These are phyloP conservation scores for Pseudomugil gertrudae DNA, from an alignment of 2,797 vertebrate genomes.

Conservation along the genomic window DNA sequence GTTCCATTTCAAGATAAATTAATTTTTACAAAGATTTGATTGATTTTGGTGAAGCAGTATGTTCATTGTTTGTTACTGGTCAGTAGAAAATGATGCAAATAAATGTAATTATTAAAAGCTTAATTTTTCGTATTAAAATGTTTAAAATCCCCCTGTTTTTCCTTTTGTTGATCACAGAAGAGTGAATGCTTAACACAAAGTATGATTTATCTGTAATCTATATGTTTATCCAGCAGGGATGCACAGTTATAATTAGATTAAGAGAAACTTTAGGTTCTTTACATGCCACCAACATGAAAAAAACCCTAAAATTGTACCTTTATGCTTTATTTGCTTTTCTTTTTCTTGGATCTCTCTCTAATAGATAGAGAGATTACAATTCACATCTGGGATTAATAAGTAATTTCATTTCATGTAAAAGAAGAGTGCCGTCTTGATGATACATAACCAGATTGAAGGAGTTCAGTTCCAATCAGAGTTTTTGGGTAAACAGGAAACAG, in stretches of 20 bases:
- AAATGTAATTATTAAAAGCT: constrained; percentile 5
- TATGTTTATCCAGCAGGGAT: not conserved
- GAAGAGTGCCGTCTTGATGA: not conserved
- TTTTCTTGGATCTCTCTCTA: not conserved
- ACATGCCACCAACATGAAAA: not conserved
- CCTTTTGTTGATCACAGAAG: not conserved
- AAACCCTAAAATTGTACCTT: no score
- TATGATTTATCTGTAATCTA: not conserved
- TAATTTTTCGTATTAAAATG: not conserved
- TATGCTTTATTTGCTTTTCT: not conserved
- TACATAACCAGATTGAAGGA: not conserved
- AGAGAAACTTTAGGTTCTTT: not conserved
- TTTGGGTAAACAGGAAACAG: not conserved
- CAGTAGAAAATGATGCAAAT: constrained; percentile 1
- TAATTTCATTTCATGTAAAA: constrained; percentile 1
- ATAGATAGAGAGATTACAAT: not conserved
- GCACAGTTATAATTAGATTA: not conserved
- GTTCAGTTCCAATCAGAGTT: not conserved
- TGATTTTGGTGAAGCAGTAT: constrained; percentile 33
- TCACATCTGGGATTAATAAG: not conserved
- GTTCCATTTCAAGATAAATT: constrained; percentile 59
- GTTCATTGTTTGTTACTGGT: constrained; percentile 3
- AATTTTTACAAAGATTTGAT: constrained; percentile 50
- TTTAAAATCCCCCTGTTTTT: not conserved
- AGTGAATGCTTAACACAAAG: not conserved